These are phyloP conservation scores for Halocynthia aurantium DNA, from an alignment of 23 tunicate species.

Conservation along the genomic window DNA sequence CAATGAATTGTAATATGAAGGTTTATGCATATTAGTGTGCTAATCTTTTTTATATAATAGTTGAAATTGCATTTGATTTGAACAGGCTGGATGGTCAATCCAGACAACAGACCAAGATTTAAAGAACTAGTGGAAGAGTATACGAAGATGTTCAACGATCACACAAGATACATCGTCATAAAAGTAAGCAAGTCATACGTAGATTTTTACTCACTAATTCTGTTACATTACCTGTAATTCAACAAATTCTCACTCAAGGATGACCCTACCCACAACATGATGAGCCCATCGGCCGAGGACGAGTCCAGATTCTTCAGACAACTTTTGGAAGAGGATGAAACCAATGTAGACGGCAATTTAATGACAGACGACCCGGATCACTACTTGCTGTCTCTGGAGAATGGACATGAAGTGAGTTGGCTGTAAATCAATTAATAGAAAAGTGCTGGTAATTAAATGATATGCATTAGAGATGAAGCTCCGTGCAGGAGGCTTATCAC, in stretches of 20 bases:
- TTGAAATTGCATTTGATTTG: background rate
- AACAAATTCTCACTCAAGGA: background rate
- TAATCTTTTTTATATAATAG: no score
- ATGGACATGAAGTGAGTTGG: background rate
- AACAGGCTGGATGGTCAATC: conserved; percentile 92
- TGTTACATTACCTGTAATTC: no score
- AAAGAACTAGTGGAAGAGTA: conserved; percentile 61
- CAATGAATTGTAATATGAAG: no score
- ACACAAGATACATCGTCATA: conserved; percentile 57
- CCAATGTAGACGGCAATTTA: conserved; percentile 28
- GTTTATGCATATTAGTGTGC: no score
- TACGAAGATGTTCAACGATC: conserved; percentile 57
- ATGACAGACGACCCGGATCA: conserved; percentile 79
- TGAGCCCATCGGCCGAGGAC: conserved; percentile 73
- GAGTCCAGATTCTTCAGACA: conserved; percentile 62
- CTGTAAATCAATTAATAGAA: background rate
- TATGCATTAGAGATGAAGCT: no score
- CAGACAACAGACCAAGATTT: conserved; percentile 54
- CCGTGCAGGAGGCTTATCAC: no score
- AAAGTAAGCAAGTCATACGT: no score
- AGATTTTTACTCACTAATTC: no score
- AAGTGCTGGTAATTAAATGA: conserved; percentile 1
- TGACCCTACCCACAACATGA: background rate
- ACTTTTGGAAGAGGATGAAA: conserved; percentile 62
- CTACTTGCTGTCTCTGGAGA: conserved; percentile 34